A percentile compares a stretch with the other conserved stretches of the same genome.
These are phyloP conservation scores for Glaucidium brasilianum DNA, from an alignment of 2,113 vertebrate species.

Conservation along the genomic window DNA sequence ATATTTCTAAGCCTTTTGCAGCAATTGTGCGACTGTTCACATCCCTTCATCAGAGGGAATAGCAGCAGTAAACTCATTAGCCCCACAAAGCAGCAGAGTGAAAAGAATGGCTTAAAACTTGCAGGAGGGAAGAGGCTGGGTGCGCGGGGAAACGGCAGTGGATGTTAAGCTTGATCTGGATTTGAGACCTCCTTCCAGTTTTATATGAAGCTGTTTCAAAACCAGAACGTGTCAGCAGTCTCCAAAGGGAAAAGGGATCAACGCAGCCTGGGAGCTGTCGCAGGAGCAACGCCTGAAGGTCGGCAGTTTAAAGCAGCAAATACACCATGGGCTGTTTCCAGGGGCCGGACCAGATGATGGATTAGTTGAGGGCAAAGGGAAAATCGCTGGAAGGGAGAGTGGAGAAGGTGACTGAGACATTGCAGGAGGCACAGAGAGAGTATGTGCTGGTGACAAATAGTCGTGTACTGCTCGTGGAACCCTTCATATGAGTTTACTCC, in stretches of 20 bases:
- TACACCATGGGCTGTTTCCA: not conserved
- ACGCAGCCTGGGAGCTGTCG: accelerated
- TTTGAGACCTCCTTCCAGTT: slow-evolving; percentile 50
- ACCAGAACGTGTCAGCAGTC: not conserved
- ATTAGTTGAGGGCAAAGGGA: slow-evolving; percentile 20
- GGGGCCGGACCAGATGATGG: not conserved
- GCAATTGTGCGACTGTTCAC: not conserved
- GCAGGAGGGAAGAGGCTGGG: not conserved
- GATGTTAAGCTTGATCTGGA: slow-evolving; percentile 38
- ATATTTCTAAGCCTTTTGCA: slow-evolving; percentile 40
- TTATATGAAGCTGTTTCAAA: slow-evolving; percentile 14
- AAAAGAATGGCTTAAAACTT: slow-evolving; percentile 39
- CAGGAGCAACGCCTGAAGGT: not conserved
- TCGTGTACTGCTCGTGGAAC: accelerated
- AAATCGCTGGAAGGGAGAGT: not conserved
- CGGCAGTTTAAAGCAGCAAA: not conserved
- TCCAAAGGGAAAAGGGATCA: slow-evolving; percentile 33
- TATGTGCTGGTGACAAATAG: not conserved
- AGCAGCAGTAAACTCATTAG: slow-evolving; percentile 45
- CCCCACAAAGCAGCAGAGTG: slow-evolving; percentile 8
- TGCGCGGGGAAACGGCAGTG: not conserved
- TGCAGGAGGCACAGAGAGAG: not conserved
- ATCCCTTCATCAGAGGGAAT: not conserved
- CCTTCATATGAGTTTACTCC: not conserved
- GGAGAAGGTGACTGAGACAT: slow-evolving; percentile 15